Evolutionary conservation across 2,113 vertebrate genomes (phyloP), one percentile per base, ranked within the genome.

Genomic region (Gnathonemus longibarbis): DNA sequence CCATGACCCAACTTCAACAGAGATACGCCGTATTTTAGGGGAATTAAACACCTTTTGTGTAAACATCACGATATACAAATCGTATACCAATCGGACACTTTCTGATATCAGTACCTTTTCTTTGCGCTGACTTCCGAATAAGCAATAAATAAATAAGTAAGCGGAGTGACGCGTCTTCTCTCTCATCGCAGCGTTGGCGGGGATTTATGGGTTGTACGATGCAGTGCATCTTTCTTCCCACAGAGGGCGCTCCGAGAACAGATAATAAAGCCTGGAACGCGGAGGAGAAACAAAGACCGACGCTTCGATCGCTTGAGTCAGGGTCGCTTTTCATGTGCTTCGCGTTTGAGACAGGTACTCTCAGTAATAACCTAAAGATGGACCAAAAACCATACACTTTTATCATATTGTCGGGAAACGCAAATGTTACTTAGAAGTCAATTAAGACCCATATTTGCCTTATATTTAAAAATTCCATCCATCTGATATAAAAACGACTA

Each of bases 231-330:
- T 48, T n/a, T 48, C 7, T 48, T 48, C 83, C 83, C 19, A 24
- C 45, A 84, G 83, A 84, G 42, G 45, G 83, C 39, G 83, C 83
- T 84, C 83, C 83, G 83, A 10, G 83, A 84, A 46, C 83, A n/a
- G 83, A 45, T n/a, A 48, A 84, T 11, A 48, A 48, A 21, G 2
- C 13, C 77, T 45, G 19, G 1, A 83, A 24, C 39, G 24, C 24
- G 24, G 21, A 8, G 3, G 21, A n/a, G 19, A n/a, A n/a, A 84
- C 42, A n/a, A 21, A 46, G 83, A 10, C 24, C 3, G 39, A 24
- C 42, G 19, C 21, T 48, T 46, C 2, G 21, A 24, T 84, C 39
- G 35, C 74, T 1, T 24, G 19, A 21, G 5, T 21, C 19, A 56
- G 27, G 10, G 11, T 62, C 7, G 8, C 27, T 27, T 17, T 5